Conservation (phyloP, 2,797 vertebrate genomes). For the Chlorospingus flavigularis region DNA sequence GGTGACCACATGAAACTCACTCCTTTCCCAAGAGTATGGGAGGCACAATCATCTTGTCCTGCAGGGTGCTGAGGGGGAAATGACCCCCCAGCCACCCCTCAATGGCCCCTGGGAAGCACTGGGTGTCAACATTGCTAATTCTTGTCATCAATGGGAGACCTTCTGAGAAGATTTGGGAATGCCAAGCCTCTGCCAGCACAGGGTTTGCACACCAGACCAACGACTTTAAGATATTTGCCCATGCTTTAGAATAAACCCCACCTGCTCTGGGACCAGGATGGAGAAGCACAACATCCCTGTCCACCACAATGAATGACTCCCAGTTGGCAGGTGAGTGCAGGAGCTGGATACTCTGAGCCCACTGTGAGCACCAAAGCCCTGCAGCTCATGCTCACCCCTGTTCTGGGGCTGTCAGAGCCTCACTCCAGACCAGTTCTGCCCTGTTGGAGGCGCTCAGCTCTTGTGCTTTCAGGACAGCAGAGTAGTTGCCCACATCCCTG, state of each 20-base stretch:
- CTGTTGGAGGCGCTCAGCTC: neutral
- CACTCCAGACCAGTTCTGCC: neutral
- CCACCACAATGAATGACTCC: neutral
- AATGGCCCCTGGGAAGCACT: fast-evolving
- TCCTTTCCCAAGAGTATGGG: fast-evolving
- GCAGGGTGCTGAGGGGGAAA: neutral
- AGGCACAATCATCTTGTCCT: neutral
- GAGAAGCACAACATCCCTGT: neutral
- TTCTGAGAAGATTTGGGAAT: neutral
- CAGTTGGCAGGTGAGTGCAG: neutral
- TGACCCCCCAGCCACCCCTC: too few species aligned
- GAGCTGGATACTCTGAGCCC: neutral
- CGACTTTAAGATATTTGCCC: neutral
- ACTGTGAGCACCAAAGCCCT: neutral
- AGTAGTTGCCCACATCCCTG: neutral
- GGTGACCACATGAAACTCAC: fast-evolving
- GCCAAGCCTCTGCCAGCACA: neutral
- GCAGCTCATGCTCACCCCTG: fast-evolving
- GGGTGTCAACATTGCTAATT: neutral
- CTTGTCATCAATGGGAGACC: neutral
- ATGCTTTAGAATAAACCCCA: neutral
- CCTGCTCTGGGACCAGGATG: neutral
- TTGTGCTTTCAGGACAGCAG: neutral
- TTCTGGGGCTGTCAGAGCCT: neutral
- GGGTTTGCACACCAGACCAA: neutral